These are phyloP conservation scores for Siniperca scherzeri DNA, from an alignment of 2,797 vertebrate genomes.

Conservation along the genomic window DNA sequence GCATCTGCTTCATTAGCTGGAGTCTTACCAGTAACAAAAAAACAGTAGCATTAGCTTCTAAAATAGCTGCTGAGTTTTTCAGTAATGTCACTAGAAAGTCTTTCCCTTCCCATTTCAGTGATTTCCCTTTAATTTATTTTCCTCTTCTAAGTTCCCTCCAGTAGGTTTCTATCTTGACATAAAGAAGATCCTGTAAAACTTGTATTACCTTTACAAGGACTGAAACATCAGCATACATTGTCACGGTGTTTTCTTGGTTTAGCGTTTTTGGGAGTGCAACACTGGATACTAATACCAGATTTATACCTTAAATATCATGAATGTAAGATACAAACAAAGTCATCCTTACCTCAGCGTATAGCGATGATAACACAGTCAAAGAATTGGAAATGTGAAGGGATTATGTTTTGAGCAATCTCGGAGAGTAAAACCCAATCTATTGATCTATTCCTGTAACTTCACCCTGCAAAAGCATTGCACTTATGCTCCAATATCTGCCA, in stretches of 20 bases:
- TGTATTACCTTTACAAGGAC: not conserved
- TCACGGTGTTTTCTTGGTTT: not conserved
- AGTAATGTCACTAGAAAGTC: not conserved
- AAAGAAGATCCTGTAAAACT: not conserved
- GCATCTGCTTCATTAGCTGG: slow-evolving; percentile 4
- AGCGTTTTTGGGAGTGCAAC: not conserved
- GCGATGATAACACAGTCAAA: slow-evolving; percentile 1
- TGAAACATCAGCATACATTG: not conserved
- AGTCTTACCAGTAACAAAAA: not conserved
- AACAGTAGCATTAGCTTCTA: not conserved
- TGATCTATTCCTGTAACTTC: not conserved
- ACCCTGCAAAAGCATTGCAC: not conserved
- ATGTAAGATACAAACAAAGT: not conserved
- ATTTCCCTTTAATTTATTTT: not conserved
- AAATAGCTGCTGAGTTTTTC: not conserved
- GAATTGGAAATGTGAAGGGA: not conserved
- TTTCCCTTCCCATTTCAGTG: not conserved
- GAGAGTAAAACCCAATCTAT: not conserved
- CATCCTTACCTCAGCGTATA: slow-evolving; percentile 49
- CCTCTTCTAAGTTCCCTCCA: not conserved
- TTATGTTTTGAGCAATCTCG: not conserved
- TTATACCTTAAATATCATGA: not conserved
- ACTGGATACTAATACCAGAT: not conserved
- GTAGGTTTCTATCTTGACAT: not conserved
- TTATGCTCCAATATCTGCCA: not conserved